Evolutionary conservation across 2,888 invertebrate species (phyloP).

Genomic region (Cantharis nigra): DNA sequence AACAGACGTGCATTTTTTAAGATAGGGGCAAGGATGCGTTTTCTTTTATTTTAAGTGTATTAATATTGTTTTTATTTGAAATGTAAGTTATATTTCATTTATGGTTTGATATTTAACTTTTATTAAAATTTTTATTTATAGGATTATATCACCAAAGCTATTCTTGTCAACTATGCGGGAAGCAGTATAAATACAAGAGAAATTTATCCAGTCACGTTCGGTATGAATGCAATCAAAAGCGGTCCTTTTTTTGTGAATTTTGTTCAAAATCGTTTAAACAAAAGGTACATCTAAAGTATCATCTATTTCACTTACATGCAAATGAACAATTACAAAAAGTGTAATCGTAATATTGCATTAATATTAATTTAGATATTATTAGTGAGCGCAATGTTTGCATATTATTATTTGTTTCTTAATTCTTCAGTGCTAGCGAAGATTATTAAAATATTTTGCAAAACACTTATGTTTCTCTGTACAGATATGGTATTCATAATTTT

Average conservation of each 20-base stretch:
- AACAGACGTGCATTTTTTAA: neutral
- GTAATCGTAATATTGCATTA: neutral
- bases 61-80: neutral
- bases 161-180: constrained; percentile 56
- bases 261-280: constrained; percentile 53
- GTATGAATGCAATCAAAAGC: constrained; percentile 55
- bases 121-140: constrained; percentile 14
- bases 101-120: neutral
- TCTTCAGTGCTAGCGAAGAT: neutral
- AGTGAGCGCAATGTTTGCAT: neutral
- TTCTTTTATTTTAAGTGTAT: neutral
- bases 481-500: too few species aligned
- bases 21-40: neutral
- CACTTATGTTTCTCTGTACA: too few species aligned
- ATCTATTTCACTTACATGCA: constrained; percentile 46
- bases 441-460: neutral
- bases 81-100: neutral
- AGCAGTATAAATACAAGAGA: constrained; percentile 73
- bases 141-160: neutral
- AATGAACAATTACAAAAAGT: neutral
- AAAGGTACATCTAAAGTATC: constrained; percentile 51
- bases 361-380: neutral
- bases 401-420: neutral
- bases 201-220: constrained; percentile 67
- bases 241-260: constrained; percentile 51